A percentile compares a stretch with the other conserved stretches of the same genome.
These are phyloP conservation scores for Menidia menidia DNA, from an alignment of 2,797 vertebrate species.

Conservation along the genomic window DNA sequence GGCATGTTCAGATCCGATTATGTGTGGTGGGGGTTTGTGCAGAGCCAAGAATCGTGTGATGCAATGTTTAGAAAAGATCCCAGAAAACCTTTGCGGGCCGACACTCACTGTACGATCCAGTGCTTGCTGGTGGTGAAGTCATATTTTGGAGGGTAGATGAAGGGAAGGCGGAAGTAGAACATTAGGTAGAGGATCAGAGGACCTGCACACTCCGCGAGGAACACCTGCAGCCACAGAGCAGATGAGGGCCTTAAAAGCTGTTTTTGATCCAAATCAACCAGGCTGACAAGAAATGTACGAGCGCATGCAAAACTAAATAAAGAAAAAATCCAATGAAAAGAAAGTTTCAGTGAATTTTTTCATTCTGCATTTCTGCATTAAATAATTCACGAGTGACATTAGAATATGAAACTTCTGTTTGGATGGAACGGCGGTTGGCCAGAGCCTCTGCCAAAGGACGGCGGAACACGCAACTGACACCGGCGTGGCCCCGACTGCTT, in stretches of 20 bases:
- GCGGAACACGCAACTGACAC: constrained; percentile 4
- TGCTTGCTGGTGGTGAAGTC: constrained; percentile 93
- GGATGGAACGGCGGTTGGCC: neutral
- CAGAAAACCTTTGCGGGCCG: constrained; percentile 20
- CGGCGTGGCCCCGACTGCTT: constrained; percentile 8
- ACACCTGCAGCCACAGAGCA: constrained; percentile 81
- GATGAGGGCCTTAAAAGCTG: too few relatives aligned
- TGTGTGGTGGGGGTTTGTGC: constrained; percentile 31
- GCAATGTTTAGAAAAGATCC: constrained; percentile 24
- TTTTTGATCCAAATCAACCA: constrained; percentile 69
- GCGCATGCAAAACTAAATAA: neutral
- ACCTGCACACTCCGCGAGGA: constrained; percentile 90
- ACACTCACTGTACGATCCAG: constrained; percentile 93
- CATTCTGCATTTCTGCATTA: neutral
- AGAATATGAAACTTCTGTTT: neutral
- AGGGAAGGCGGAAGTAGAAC: constrained; percentile 94
- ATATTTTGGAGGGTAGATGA: constrained; percentile 91
- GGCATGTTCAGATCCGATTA: constrained; percentile 41
- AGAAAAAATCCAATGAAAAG: neutral
- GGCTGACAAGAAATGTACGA: constrained; percentile 45
- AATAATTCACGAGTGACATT: neutral
- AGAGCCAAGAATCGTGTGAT: constrained; percentile 37
- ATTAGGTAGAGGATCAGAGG: constrained; percentile 93
- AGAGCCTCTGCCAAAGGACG: constrained; percentile 15
- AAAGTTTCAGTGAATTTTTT: neutral